Base-by-base conservation (phyloP, 2,888 invertebrate species). In the Cacoxenus indagator region DNA sequence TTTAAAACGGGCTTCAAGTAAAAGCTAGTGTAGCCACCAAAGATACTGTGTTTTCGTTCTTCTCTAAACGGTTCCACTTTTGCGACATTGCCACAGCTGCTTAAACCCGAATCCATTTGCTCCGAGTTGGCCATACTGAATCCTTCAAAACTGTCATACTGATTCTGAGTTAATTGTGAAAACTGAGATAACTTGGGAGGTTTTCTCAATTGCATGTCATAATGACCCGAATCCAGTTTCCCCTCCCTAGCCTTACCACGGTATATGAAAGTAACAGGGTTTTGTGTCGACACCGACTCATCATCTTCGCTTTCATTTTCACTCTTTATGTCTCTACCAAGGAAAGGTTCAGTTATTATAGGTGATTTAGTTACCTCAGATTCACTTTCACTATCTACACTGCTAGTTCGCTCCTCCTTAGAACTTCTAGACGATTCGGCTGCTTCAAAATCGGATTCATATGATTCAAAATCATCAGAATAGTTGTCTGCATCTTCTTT, bases 181-280 rank as follows among this genome's bases (percentile, higher is more conserved):
- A 59, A 43, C 1, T 64, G 29, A 1, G 78, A 75, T 11, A 70
- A 31, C 57, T 73, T 77, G 0, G 67, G 70, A 24, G 76, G 75
- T 14, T 73, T 76, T 0, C 77, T 78, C 1, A 72, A 75, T 61
- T 84, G 87, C 74, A 91, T 82, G 51, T 91, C 91, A 78, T 90
- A 91, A 78, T 89, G 90, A 0, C 91, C 91, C 0, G 91, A 91
- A 81, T 91, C 91, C 64, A 91, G 76, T 84, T 91, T 90, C 46
- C 88, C 86, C 69, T 91, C 91, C 62, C 89, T 87, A 67, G 90
- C 90, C 17, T 80, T 87, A 24, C 86, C 85, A 0, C 82, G 76
- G n/a, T 83, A 86, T 64, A 87, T 86, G 1, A 87, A 86, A 0
- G 87, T 87, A 3, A 85, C 78, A 0, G 86, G 85, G 64, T 84